Evolutionary conservation across 2,888 invertebrate genomes (phyloP), one percentile per base, ranked within the genome.

Genomic region (Plemyria rubiginata): DNA sequence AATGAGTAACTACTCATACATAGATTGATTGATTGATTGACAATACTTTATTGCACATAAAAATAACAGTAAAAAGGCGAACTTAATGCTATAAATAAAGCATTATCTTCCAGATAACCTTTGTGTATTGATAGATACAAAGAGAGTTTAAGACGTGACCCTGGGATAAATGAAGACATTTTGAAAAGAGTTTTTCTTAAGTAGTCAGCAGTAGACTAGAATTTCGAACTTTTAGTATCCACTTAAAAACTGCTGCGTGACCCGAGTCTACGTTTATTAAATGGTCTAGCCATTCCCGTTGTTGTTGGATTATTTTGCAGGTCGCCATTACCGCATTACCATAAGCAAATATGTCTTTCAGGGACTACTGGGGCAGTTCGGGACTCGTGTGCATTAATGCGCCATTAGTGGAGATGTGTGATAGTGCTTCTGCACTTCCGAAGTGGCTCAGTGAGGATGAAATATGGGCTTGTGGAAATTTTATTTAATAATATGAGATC

Each of bases 341-440:
- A 65, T 68, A 65, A 65, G 65, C 55, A 68, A 65, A 68, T 67
- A 60, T 62, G 60, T 68, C 65, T 50, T 51, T 50, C 60, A 53
- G 46, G 50, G 49, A 51, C 32, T n/a, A 45, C 36, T 28, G 36
- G 50, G 40, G 38, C 43, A 56, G 36, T 43, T 12, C 29, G 50
- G 62, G 38, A 53, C 54, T 51, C 38, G 28, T 2, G 52, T 48
- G 60, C 60, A 64, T 62, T 62, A 65, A 55, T 60, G 62, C 60
- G 41, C 62, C 59, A 62, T 62, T 62, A 58, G 54, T 43, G 32
- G 29, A 54, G 61, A 61, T 61, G 51, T 51, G 67, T 32, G 54
- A 12, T 41, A 54, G 28, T 55, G 52, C 57, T 48, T 51, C 55
- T 32, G 49, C 45, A 57, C 49, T 40, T n/a, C 28, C 8, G 16